A percentile compares a stretch with the other conserved stretches of the same genome.
These are phyloP conservation scores for Bucorvus abyssinicus DNA, from an alignment of 2,797 vertebrate species.

Conservation along the genomic window DNA sequence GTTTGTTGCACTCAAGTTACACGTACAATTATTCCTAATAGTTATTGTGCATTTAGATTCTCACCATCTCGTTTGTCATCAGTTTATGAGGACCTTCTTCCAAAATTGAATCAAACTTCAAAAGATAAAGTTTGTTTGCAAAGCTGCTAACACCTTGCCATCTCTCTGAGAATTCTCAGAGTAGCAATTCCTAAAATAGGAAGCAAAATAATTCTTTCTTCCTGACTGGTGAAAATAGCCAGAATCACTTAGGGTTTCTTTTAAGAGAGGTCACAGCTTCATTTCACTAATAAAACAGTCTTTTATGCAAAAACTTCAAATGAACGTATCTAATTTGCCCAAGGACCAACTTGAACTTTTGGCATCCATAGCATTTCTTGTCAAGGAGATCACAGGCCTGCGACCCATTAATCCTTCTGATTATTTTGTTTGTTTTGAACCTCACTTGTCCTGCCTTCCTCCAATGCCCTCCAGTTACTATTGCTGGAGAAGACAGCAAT, in stretches of 20 bases:
- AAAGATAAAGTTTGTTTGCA: not conserved
- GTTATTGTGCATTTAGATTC: not conserved
- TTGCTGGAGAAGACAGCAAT: not conserved
- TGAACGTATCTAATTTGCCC: not conserved
- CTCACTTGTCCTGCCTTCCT: not conserved
- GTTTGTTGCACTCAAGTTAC: not conserved
- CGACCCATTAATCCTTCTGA: not conserved
- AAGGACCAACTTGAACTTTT: not conserved
- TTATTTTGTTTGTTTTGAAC: not conserved
- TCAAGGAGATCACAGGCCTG: not conserved
- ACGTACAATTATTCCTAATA: not conserved
- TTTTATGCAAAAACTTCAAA: slow-evolving; percentile 1
- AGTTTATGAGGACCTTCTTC: not conserved
- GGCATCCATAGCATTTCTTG: not conserved
- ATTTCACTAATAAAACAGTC: not conserved
- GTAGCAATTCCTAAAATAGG: not conserved
- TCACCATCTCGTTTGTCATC: not conserved
- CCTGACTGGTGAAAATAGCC: not conserved
- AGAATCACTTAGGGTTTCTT: not conserved
- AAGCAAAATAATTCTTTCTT: not conserved
- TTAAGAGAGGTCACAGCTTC: not conserved
- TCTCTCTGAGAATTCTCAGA: not conserved
- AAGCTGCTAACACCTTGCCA: not conserved
- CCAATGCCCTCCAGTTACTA: not conserved
- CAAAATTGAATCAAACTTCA: not conserved